Evolutionary conservation across 2,113 vertebrate species (phyloP).

Genomic region (Misgurnus mizolepis): DNA sequence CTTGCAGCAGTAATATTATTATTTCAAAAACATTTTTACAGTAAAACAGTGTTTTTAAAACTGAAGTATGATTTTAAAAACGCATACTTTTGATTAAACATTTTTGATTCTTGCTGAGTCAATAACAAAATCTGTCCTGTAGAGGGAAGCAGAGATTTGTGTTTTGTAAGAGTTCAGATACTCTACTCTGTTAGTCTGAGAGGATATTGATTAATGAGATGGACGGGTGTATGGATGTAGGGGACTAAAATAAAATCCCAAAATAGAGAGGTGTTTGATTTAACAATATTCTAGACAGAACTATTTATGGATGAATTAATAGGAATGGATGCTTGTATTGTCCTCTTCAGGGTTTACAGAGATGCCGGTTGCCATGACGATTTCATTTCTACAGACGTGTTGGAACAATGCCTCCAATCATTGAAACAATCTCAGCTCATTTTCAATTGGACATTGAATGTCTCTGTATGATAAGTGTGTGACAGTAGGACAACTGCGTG

Average conservation of each 20-base stretch:
- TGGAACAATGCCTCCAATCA: conserved; percentile 11
- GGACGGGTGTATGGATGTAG: no score
- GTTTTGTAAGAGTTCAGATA: background rate
- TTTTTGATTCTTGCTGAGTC: background rate
- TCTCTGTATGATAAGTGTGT: background rate
- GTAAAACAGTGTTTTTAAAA: no score
- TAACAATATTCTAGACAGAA: background rate
- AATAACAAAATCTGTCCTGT: background rate
- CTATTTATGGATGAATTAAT: no score
- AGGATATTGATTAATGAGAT: background rate
- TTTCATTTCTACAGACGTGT: conserved; percentile 14
- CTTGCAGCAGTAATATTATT: no score
- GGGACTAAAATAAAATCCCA: background rate
- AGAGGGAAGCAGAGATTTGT: background rate
- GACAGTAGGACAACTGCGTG: background rate
- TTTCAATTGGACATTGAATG: background rate
- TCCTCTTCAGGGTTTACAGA: background rate
- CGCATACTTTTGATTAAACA: no score
- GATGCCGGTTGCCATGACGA: conserved; percentile 21
- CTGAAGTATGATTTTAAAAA: no score
- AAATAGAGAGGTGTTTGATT: background rate
- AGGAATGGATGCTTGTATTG: background rate
- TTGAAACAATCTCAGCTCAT: background rate
- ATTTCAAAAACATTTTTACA: no score
- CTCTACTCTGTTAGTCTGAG: background rate